Conservation (phyloP, 2,888 invertebrate species). For the Allacma fusca region DNA sequence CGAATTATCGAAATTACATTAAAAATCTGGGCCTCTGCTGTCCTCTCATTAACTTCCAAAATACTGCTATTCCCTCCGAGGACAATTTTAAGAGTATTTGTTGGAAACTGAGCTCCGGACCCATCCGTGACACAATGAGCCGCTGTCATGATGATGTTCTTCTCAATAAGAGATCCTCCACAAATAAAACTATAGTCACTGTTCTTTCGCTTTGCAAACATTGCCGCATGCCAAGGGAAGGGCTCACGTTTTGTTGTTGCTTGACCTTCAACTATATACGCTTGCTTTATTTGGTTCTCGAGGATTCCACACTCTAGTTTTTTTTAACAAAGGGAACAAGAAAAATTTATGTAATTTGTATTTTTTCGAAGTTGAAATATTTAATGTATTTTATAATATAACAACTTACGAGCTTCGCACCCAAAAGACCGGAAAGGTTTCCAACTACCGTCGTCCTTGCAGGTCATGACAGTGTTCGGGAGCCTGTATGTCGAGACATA, state of each 20-base stretch:
- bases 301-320: constrained; percentile 47
- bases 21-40: constrained; percentile 39
- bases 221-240: constrained; percentile 51
- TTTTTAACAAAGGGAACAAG: too few species aligned
- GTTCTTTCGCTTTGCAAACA: constrained; percentile 34
- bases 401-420: constrained; percentile 43
- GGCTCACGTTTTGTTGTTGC: constrained; percentile 33
- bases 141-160: constrained; percentile 36
- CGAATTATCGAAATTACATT: constrained; percentile 27
- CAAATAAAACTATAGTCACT: constrained; percentile 45
- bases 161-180: constrained; percentile 47
- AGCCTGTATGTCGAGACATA: constrained; percentile 38
- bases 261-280: constrained; percentile 43
- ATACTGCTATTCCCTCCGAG: constrained; percentile 42
- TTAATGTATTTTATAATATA: not conserved
- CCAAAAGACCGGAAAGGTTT: constrained; percentile 43
- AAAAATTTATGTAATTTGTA: too few species aligned
- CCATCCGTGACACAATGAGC: constrained; percentile 47
- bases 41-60: constrained; percentile 1
- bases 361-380: constrained; percentile 14
- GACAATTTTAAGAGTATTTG: constrained; percentile 40
- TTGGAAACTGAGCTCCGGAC: constrained; percentile 24
- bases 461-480: constrained; percentile 35
- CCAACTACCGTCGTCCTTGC: constrained; percentile 46
- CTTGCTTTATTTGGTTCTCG: constrained; percentile 12